Percentiles rank a stretch among this genome's conserved stretches.
These are phyloP conservation scores for Electrona antarctica DNA, from an alignment of 2,113 vertebrate species.

Conservation along the genomic window DNA sequence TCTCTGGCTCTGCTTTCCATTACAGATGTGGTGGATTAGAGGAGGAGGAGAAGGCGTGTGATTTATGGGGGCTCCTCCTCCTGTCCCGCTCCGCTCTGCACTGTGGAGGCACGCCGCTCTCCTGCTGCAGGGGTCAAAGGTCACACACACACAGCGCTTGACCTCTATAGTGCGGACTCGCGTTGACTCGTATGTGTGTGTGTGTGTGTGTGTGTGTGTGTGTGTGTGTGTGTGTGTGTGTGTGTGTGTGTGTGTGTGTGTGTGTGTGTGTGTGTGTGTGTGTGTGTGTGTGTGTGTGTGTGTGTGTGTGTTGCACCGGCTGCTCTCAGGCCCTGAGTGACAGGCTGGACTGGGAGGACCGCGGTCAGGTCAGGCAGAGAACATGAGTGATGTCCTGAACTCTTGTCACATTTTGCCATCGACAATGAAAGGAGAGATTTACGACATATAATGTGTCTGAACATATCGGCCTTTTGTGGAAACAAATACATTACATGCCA, in stretches of 20 bases:
- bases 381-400: slow-evolving; percentile 29
- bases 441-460: too few species aligned
- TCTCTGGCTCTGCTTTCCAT: slow-evolving; percentile 89
- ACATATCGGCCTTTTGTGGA: too few species aligned
- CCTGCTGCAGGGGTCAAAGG: slow-evolving; percentile 87
- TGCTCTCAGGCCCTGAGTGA: slow-evolving; percentile 54
- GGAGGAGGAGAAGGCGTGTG: slow-evolving; percentile 62
- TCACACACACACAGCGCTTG: slow-evolving; percentile 82
- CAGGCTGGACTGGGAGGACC: slow-evolving; percentile 44
- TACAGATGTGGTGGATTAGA: slow-evolving; percentile 81
- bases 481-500: too few species aligned
- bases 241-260: too few species aligned
- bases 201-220: too few species aligned
- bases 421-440: too few species aligned
- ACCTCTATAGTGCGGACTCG: slow-evolving; percentile 66
- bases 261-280: too few species aligned
- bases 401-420: too few species aligned
- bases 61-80: slow-evolving; percentile 87
- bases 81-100: slow-evolving; percentile 85
- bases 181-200: background rate
- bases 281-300: too few species aligned
- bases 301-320: background rate
- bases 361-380: slow-evolving; percentile 37
- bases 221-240: too few species aligned
- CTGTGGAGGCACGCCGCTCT: slow-evolving; percentile 78